Evolutionary conservation across 2,888 invertebrate genomes (phyloP), one percentile per base, ranked within the genome.

Genomic region (Tenthredo livida): DNA sequence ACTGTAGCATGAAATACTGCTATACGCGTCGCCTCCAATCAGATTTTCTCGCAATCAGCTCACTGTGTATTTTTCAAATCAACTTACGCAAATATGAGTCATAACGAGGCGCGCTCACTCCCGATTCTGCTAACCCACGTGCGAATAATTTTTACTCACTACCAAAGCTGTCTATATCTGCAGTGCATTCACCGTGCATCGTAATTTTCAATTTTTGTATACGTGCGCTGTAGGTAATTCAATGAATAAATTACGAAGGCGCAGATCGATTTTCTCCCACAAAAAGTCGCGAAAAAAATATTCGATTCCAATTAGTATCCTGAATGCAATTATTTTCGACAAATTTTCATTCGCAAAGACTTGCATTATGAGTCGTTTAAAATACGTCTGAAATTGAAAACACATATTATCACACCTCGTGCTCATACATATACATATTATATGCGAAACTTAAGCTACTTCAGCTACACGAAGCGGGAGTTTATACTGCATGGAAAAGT

Each of bases 11-110:
- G 33, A 54, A 50, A 77, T 77, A 77, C 77, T 25, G 40, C 29
- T 77, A 29, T 77, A 77, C 75, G 50, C 75, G 15, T 77, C 5
- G n/a, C 50, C 77, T 67, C 85, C 85, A 86, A 87, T 84, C 61
- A 50, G 80, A 88, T 88, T 86, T 85, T 84, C 84, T 85, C 85
- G 86, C 87, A 87, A 88, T 87, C 86, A 86, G 86, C 85, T 82
- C 86, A 83, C 84, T 87, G 86, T 87, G 85, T 88, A 88, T 87
- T 86, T 87, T 88, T 87, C 84, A 84, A 87, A 87, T 87, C 87
- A 87, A 86, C 84, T 87, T 87, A 84, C 82, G 75, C 82, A 85
- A 83, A 85, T 73, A 33, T 85, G 61, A 65, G 82, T 84, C 73
- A 84, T 84, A 86, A 86, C 86, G 85, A 86, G 86, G 61, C 37